Percentiles rank a stretch among this genome's conserved stretches.
These are phyloP conservation scores for Nematolebias whitei DNA, from an alignment of 2,113 vertebrate species.

Conservation along the genomic window DNA sequence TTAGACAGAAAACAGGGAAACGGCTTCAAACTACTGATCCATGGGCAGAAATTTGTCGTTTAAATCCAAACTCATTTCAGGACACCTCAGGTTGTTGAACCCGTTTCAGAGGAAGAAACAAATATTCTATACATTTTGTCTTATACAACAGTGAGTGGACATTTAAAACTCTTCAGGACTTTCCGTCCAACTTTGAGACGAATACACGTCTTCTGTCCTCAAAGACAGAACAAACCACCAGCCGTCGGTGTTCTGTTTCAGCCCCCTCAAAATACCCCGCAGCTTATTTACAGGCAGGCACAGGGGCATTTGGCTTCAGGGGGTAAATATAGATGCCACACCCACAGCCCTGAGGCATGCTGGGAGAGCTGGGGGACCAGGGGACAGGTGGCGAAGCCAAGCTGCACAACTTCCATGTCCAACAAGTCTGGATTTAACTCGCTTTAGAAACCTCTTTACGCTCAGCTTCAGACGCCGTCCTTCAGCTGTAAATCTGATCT, in stretches of 20 bases:
- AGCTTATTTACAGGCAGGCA: constrained; percentile 30
- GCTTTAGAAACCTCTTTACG: neutral
- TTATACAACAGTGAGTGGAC: no score
- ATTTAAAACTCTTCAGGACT: no score
- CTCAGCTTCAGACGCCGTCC: constrained; percentile 6
- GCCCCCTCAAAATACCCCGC: constrained; percentile 44
- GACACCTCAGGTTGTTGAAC: neutral
- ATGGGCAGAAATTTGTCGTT: no score
- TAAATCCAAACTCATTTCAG: neutral
- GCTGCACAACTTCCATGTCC: constrained; percentile 15
- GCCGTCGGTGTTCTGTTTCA: constrained; percentile 55
- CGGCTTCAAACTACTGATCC: no score
- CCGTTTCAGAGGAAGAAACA: neutral
- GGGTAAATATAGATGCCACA: constrained; percentile 62
- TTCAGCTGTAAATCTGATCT: no score
- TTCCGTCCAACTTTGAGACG: neutral
- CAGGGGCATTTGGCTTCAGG: constrained; percentile 45
- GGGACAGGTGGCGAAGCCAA: constrained; percentile 62
- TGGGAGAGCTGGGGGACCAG: constrained; percentile 34
- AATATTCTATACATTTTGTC: no score
- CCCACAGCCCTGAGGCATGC: constrained; percentile 50
- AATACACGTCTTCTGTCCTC: neutral
- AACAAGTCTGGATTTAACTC: constrained; percentile 11
- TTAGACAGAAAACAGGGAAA: neutral
- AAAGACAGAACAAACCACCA: constrained; percentile 9